Evolutionary conservation across 1,140 invertebrate genomes (phyloP).

Genomic region (Hylaeus volcanicus): DNA sequence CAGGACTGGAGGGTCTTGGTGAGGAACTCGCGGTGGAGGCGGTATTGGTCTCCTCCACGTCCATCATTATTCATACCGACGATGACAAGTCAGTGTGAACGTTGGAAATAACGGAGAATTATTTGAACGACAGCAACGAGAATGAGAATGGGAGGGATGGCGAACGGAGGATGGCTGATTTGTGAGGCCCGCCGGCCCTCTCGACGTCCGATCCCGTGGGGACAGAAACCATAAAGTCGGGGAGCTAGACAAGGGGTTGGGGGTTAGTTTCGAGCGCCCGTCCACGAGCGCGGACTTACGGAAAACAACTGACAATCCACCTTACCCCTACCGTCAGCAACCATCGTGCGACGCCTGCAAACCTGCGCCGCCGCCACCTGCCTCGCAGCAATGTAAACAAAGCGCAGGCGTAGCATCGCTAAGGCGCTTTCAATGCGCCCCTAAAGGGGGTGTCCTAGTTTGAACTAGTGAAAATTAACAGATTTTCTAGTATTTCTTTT

Average conservation of each 20-base stretch:
- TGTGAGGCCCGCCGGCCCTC: constrained; percentile 33
- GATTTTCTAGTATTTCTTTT: too few species aligned
- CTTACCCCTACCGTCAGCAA: constrained; percentile 64
- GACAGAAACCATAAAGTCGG: constrained; percentile 53
- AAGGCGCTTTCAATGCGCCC: not conserved
- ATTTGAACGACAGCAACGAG: constrained; percentile 29
- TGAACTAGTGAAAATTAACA: too few species aligned
- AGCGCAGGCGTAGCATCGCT: constrained; percentile 58
- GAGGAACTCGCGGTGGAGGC: constrained; percentile 78
- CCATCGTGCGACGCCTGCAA: constrained; percentile 65
- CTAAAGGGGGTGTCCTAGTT: too few species aligned
- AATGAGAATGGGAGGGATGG: constrained; percentile 9
- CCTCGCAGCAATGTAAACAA: constrained; percentile 12
- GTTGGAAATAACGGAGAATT: constrained; percentile 38
- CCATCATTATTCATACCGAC: constrained; percentile 78
- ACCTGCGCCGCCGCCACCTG: constrained; percentile 69
- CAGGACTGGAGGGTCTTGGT: constrained; percentile 77
- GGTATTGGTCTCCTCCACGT: constrained; percentile 77
- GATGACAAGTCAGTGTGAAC: constrained; percentile 43
- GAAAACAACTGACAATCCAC: constrained; percentile 77
- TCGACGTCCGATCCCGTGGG: constrained; percentile 43
- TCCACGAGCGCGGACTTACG: constrained; percentile 79
- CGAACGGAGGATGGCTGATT: constrained; percentile 21
- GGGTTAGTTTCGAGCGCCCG: constrained; percentile 73
- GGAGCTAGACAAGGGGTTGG: constrained; percentile 56